Evolutionary conservation across 2,888 invertebrate genomes (phyloP), one percentile per base, ranked within the genome.

Genomic region (Drosophila prostipennis): DNA sequence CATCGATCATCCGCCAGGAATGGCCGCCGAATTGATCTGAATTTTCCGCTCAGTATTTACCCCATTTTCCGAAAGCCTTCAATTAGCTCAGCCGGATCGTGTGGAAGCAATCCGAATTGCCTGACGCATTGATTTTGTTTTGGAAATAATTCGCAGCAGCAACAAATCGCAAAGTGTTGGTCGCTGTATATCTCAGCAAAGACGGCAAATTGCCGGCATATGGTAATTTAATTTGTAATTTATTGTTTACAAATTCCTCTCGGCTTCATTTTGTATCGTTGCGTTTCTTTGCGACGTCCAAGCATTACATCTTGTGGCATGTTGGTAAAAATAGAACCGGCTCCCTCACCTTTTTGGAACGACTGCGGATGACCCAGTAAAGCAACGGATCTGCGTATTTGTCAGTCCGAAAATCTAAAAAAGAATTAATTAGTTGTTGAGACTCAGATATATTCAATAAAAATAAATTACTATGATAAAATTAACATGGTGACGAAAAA

Each of bases 81-180:
- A 87, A 79, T 87, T 81, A 81, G 72, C 75, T 63, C 67, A 60
- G 58, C 46, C 65, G 39, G 42, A 72, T 76, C 54, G 39, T 52
- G 67, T 61, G 61, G 39, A 40, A 16, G 26, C 61, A 40, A 61
- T 61, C 29, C 39, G 16, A 42, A 63, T 42, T 45, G 74, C 73
- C 74, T 87, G 81, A 87, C 84, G 81, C 85, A 82, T 77, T 79
- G 82, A 70, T 75, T 87, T 79, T 65, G 72, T 82, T 87, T 82
- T 63, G 52, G 68, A 77, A 81, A 78, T 72, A 81, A 87, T 84
- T 80, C 78, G 69, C 77, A 72, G 72, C 39, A 72, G 58, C 46
- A 49, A 60, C 61, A 53, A 56, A 58, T 64, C 32, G 7, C 42
- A 70, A 83, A 59, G 79, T 80, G 70, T 74, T 78, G 73, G 76